Evolutionary conservation across 1,140 invertebrate genomes (phyloP), one percentile per base, ranked within the genome.

Genomic region (Drosophila cardini): DNA sequence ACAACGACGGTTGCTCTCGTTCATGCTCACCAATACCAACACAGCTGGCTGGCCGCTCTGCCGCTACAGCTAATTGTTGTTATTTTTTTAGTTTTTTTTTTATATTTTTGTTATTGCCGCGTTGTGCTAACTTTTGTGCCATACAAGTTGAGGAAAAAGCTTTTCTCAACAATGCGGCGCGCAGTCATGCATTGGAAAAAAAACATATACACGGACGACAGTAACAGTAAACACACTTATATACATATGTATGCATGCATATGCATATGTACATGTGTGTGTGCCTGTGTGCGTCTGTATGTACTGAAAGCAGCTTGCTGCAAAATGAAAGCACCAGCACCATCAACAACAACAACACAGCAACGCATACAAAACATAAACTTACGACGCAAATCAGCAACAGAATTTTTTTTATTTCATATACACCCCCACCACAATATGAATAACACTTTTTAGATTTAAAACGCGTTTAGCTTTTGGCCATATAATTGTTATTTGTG

Each of bases 141-240:
- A 69, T 71, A 72, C 65, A 78, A 26, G 57, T 76, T 76, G 64
- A 67, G 76, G 77, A 78, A 85, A 85, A 82, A 86, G 79, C 78
- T 80, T 85, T 85, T 85, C 67, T 69, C 74, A 43, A 69, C 76
- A 78, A 67, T 76, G 60, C 80, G 80, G 72, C 64, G 68, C 76
- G 70, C 82, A 86, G 82, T 86, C 82, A 87, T 75, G 78, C 80
- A 78, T 80, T 85, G 55, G 69, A 75, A 78, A 76, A 53, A 84
- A 69, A 76, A 48, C 32, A 60, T 32, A 40, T 34, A 45, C 30
- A 70, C 32, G 38, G 26, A 76, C 72, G 38, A 52, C 60, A 67
- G 72, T 63, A 74, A 76, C 75, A 83, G 71, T 72, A 80, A 63
- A 76, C 75, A 63, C 56, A 67, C 75, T 63, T 40, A 61, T 52